These are phyloP conservation scores for Unio pictorum DNA, from an alignment of 2,888 invertebrate species.

Conservation along the genomic window DNA sequence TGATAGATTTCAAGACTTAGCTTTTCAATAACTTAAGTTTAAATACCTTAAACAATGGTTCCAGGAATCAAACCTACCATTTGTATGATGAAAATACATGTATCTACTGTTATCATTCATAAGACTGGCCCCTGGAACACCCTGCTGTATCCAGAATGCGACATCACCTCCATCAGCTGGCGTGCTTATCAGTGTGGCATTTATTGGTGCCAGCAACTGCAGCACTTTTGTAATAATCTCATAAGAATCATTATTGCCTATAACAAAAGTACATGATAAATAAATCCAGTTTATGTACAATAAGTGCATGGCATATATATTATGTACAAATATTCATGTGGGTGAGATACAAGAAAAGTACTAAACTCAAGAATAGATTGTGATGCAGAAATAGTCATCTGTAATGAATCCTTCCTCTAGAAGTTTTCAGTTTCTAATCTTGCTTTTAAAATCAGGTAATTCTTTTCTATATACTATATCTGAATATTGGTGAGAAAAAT, in stretches of 20 bases:
- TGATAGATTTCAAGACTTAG: too few relatives aligned
- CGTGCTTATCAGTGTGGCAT: slow-evolving; percentile 77
- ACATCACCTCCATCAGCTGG: slow-evolving; percentile 81
- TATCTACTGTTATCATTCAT: slow-evolving; percentile 81
- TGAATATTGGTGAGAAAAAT: too few relatives aligned
- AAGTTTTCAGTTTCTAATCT: too few relatives aligned
- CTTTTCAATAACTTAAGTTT: neutral
- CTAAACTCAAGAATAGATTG: too few relatives aligned
- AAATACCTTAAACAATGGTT: slow-evolving; percentile 1
- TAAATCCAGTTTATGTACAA: too few relatives aligned
- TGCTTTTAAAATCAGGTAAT: too few relatives aligned
- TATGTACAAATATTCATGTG: too few relatives aligned
- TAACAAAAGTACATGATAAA: neutral
- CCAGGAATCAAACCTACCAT: slow-evolving; percentile 70
- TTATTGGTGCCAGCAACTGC: slow-evolving; percentile 79
- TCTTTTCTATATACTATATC: too few relatives aligned
- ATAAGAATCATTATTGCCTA: slow-evolving; percentile 46
- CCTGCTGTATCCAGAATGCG: slow-evolving; percentile 76
- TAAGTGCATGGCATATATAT: too few relatives aligned
- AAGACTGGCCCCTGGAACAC: slow-evolving; percentile 82
- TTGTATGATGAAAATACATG: slow-evolving; percentile 84
- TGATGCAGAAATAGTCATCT: too few relatives aligned
- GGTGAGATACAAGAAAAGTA: too few relatives aligned
- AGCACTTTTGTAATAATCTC: slow-evolving; percentile 79
- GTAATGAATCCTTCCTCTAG: too few relatives aligned